Evolutionary conservation across 2,797 vertebrate genomes (phyloP), one percentile per base, ranked within the genome.

Genomic region (Melanotaenia boesemani): DNA sequence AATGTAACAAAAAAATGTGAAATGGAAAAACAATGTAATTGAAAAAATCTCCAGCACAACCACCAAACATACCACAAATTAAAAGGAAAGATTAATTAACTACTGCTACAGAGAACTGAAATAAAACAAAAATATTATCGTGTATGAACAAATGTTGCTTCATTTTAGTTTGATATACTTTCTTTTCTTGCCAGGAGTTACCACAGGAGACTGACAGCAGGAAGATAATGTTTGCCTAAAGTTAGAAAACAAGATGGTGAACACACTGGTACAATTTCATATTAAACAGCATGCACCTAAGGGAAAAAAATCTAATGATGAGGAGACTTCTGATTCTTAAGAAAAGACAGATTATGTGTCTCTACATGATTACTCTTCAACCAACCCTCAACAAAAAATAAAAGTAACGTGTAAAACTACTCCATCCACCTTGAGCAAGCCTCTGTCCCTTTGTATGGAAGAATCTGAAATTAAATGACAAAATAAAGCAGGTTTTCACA

Each of bases 401-500:
- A 0, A 64, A 67, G 13, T 44, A 28, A 74, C 15, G 72, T 63
- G 61, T 61, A 24, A 4, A 69, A 56, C 30, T 2, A 61, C n/a
- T 83, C 39, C 64, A 58, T 83, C 46, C 54, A 79, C 69, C 12
- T 24, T 55, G 65, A 85, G 58, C 85, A 81, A 91, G 56, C 87
- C 74, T 88, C 89, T 91, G 81, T 89, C 90, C 87, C 84, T 52
- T 84, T 46, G 76, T 41, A 63, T 59, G n/a, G 61, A 81, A 71
- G 26, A 71, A 67, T 37, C 13, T 58, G 77, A 67, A 60, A 66
- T 70, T 55, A 81, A 58, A 57, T 59, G 46, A 50, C 79, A 56
- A 71, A 83, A 83, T 75, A 46, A 83, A 87, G 61, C 30, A 0
- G 60, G 76, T 68, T 68, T 46, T 76, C 72, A 74, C 59, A 72